Evolutionary conservation across 2,113 vertebrate species (phyloP).

Genomic region (Dendropsophus ebraccatus): DNA sequence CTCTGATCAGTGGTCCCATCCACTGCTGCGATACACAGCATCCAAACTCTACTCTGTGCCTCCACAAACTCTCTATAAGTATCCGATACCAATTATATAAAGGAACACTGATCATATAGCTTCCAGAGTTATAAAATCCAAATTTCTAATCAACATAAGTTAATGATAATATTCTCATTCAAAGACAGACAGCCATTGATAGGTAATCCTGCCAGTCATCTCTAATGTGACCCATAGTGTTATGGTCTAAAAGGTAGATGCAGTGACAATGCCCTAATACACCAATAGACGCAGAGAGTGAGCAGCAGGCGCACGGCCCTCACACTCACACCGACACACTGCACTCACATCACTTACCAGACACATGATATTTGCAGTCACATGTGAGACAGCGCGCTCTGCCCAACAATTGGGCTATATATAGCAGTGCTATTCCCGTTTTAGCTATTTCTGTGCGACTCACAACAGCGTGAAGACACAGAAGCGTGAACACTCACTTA

Average conservation of each 20-base stretch:
- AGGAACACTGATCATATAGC: no score
- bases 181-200: no score
- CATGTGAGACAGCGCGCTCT: slow-evolving; percentile 26
- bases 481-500: slow-evolving; percentile 24
- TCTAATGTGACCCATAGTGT: no score
- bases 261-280: not conserved
- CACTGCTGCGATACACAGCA: no score
- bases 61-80: no score
- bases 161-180: no score
- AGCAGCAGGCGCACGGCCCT: not conserved
- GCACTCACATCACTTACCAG: not conserved
- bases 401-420: slow-evolving; percentile 41
- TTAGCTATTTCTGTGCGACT: slow-evolving; percentile 37
- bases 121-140: no score
- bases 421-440: slow-evolving; percentile 37
- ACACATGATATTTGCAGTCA: slow-evolving; percentile 6
- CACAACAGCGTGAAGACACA: slow-evolving; percentile 29
- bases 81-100: no score
- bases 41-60: no score
- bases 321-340: not conserved
- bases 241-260: not conserved
- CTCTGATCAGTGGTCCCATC: no score
- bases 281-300: not conserved
- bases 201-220: no score
- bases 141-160: no score